phyloP scores from a whole-genome alignment of 2,113 vertebrate genomes.

The Micronycteris hirsuta region DNA sequence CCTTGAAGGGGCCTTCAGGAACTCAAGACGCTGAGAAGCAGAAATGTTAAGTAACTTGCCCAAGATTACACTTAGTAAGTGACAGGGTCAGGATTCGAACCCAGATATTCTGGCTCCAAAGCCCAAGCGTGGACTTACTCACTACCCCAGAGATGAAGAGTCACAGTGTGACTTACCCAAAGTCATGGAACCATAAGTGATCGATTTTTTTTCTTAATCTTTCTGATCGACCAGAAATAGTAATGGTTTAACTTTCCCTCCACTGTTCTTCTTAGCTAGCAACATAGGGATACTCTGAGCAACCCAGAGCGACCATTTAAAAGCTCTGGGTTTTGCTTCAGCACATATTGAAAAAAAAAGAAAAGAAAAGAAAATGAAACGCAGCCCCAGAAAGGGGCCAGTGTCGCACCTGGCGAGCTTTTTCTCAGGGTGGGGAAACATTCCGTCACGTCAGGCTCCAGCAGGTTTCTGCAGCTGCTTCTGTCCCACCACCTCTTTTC shows the following conservation, averaged over 20 bases:
- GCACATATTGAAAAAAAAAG: neutral
- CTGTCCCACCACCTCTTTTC: neutral
- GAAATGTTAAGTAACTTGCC: neutral
- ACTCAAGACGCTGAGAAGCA: neutral
- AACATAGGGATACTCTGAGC: neutral
- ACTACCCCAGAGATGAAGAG: neutral
- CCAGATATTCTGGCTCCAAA: neutral
- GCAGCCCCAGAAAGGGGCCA: neutral
- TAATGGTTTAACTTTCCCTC: neutral
- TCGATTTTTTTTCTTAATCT: neutral
- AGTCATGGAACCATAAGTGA: neutral
- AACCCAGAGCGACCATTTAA: accelerated
- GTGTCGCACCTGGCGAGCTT: accelerated
- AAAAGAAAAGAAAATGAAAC: neutral
- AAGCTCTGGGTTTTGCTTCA: neutral
- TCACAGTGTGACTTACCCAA: accelerated
- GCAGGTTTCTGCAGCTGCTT: neutral
- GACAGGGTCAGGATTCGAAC: neutral
- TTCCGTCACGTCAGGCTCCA: neutral
- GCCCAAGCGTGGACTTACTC: too few species aligned
- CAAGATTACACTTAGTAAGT: neutral
- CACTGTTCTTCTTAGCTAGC: neutral
- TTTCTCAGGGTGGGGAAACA: neutral
- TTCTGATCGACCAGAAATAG: neutral
- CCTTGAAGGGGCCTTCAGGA: neutral